Conservation (phyloP, 2,888 invertebrate genomes). For the Cantharis flavilabris region DNA sequence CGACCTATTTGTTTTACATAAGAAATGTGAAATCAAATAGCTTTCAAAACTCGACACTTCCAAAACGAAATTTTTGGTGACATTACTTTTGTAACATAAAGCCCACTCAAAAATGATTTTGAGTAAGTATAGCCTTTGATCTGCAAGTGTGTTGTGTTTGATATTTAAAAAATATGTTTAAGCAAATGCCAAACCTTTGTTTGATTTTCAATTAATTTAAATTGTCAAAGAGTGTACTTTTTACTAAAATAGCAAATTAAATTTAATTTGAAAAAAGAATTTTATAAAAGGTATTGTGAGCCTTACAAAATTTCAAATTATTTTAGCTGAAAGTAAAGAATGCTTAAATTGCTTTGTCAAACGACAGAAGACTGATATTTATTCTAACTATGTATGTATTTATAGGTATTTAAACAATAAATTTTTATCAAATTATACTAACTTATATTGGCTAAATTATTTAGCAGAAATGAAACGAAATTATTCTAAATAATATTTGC, state of each 20-base stretch:
- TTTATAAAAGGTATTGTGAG: background rate
- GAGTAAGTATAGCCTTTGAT: background rate
- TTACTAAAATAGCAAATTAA: background rate
- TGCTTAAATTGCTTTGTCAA: too few species aligned
- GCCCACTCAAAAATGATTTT: background rate
- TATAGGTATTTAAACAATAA: too few species aligned
- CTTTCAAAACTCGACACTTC: conserved; percentile 12
- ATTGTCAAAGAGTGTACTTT: background rate
- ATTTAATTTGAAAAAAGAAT: background rate
- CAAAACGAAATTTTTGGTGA: conserved; percentile 3
- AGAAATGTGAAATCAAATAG: conserved; percentile 20
- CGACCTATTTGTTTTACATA: conserved; percentile 17
- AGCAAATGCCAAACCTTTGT: background rate
- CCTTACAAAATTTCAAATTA: too few species aligned
- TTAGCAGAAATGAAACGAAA: too few species aligned
- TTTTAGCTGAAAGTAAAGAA: background rate
- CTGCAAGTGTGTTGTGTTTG: background rate
- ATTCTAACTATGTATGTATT: too few species aligned
- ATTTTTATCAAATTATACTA: too few species aligned
- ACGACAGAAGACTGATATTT: too few species aligned
- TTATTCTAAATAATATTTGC: too few species aligned
- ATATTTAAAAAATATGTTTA: background rate
- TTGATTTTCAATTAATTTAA: background rate
- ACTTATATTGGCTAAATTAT: too few species aligned
- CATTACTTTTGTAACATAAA: conserved; percentile 8